A percentile compares a stretch with the other conserved stretches of the same genome.
Conservation (phyloP, 2,888 invertebrate genomes). For the Synergus gifuensis region DNA sequence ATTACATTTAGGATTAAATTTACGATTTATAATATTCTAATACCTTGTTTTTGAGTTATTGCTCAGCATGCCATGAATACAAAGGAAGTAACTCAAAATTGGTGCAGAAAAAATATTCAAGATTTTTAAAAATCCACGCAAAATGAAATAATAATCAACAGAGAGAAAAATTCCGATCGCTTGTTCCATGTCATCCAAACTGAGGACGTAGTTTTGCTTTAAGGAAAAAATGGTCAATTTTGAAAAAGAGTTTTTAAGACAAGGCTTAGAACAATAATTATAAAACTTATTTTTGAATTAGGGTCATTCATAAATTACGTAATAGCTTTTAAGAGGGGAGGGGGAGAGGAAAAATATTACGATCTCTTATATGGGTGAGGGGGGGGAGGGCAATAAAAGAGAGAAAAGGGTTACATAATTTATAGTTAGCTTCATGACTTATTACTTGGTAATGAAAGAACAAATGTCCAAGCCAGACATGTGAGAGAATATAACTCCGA, state of each 20-base stretch:
- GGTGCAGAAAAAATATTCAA: slow-evolving; percentile 89
- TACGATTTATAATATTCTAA: background rate
- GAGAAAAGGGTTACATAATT: background rate
- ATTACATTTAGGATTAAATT: background rate
- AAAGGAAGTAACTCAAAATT: slow-evolving; percentile 82
- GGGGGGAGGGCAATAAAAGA: no score
- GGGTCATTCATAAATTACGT: no score
- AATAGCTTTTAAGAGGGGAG: no score
- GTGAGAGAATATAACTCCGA: slow-evolving; percentile 20
- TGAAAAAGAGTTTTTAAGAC: background rate
- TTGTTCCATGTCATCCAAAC: slow-evolving; percentile 7
- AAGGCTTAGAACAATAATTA: background rate
- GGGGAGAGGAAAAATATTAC: no score
- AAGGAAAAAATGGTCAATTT: background rate
- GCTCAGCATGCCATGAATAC: slow-evolving; percentile 73
- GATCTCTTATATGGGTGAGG: no score
- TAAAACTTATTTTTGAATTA: background rate
- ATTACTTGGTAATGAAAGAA: slow-evolving; percentile 29
- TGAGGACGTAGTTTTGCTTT: slow-evolving; percentile 11
- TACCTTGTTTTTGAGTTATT: slow-evolving; percentile 31
- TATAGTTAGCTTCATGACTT: background rate
- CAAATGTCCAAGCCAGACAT: slow-evolving; percentile 27
- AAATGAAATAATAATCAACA: slow-evolving; percentile 89
- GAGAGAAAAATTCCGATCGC: slow-evolving; percentile 90
- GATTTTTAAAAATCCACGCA: slow-evolving; percentile 85